Evolutionary conservation across 53 echinoderm and acorn worm genomes (phyloP), one percentile per base, ranked within the genome.

Genomic region (Hippasteria phrygiana): DNA sequence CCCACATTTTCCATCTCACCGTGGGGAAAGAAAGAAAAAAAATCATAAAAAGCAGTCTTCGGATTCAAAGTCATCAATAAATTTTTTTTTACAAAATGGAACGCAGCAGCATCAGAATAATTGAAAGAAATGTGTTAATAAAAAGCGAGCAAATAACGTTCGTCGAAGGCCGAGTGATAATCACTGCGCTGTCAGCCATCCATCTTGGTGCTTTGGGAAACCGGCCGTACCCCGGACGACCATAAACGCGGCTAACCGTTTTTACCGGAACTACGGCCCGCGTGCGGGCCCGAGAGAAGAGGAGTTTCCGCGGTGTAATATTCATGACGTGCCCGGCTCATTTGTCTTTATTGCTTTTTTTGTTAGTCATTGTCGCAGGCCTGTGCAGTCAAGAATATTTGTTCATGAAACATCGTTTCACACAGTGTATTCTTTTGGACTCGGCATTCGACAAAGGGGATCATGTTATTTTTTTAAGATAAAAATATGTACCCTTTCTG

Each of bases 81-180:
- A 64, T 59, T 24, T 59, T 17, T 12, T 65, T 81, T 81, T 64
- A 81, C 81, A 81, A 81, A 64, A 36, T 81, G 46, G 78, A 56
- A 56, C 78, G 12, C 40, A 65, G 62, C 62, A 3, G 22, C 22
- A 34, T 17, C 40, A 43, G 43, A 43, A 46, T 81, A 81, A 81
- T 81, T 81, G 64, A 81, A 81, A 81, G 81, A 81, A 81, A 81
- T 81, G 81, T 81, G 81, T 81, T 81, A 81, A 81, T 81, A 81
- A 81, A 80, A 42, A 81, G 40, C 18, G 40, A 39, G 63, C 10
- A n/a, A 38, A 28, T 64, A 20, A 24, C 78, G 32, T 54, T 4
- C 18, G 24, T 78, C 48, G 79, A 42, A 76, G 54, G 76, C 27
- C 55, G 33, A 56, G 64, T 20, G 43, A 29, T 81, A 43, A 81